These are phyloP conservation scores for Eilema caniola DNA, from an alignment of 2,888 invertebrate species.

Conservation along the genomic window DNA sequence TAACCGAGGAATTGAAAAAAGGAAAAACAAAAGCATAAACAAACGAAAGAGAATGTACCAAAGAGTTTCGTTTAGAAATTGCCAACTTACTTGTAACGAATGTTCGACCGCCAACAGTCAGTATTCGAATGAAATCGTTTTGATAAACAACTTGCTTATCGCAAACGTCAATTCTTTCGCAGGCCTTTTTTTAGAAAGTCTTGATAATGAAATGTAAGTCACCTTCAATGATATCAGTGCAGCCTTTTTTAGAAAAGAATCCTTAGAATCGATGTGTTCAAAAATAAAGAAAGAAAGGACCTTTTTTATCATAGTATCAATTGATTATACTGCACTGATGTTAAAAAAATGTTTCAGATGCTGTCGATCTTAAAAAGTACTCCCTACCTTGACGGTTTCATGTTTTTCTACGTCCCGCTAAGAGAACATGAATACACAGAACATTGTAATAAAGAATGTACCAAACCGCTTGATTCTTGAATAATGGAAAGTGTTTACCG, in stretches of 20 bases:
- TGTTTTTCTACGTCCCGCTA: no score
- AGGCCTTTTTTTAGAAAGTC: constrained; percentile 9
- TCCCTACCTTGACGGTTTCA: no score
- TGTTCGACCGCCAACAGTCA: neutral
- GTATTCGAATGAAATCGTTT: constrained; percentile 3
- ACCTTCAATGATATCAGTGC: constrained; percentile 5
- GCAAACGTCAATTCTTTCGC: neutral
- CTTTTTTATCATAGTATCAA: neutral
- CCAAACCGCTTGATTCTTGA: no score
- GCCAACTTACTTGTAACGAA: constrained; percentile 13
- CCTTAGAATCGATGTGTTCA: neutral
- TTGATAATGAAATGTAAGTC: constrained; percentile 8
- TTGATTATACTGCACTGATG: no score
- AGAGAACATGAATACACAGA: no score
- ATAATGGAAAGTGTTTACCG: no score
- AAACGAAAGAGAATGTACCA: neutral
- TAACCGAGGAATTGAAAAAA: neutral
- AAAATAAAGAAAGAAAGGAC: neutral
- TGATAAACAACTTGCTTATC: constrained; percentile 20
- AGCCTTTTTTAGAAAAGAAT: constrained; percentile 5
- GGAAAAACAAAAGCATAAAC: no score
- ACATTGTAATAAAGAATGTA: no score
- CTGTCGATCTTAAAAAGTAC: no score
- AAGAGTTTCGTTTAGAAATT: neutral
- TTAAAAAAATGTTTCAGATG: no score